Percentiles rank a stretch among this genome's conserved stretches.
Evolutionary conservation across 2,888 invertebrate species (phyloP).

Genomic region (Gymnoscelis rufifasciata): DNA sequence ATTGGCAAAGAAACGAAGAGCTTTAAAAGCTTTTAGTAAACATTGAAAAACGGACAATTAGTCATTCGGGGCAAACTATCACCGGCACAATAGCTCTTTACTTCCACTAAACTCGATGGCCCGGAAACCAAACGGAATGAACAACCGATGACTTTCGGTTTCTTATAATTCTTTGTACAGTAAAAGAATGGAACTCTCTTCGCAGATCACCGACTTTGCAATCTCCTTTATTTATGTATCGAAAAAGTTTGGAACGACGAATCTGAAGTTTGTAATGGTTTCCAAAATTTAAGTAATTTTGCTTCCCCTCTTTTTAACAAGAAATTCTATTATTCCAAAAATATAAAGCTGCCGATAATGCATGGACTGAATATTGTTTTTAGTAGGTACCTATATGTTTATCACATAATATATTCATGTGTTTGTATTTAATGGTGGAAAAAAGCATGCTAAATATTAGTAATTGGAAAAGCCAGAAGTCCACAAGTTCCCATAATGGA

Average conservation of each 20-base stretch:
- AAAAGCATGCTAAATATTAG: too few relatives aligned
- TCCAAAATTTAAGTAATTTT: not conserved
- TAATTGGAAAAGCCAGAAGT: too few relatives aligned
- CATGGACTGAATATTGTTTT: too few relatives aligned
- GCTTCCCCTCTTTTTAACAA: not conserved
- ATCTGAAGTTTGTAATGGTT: not conserved
- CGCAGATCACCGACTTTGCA: slow-evolving; percentile 16
- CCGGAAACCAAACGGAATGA: slow-evolving; percentile 67
- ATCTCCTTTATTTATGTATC: slow-evolving; percentile 20
- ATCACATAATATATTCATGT: too few relatives aligned
- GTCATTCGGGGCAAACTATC: slow-evolving; percentile 46
- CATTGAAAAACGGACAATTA: slow-evolving; percentile 44
- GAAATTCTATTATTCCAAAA: not conserved
- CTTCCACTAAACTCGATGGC: slow-evolving; percentile 60
- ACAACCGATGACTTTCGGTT: slow-evolving; percentile 70
- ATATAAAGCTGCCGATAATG: too few relatives aligned
- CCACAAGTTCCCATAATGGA: too few relatives aligned
- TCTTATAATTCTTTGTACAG: slow-evolving; percentile 62
- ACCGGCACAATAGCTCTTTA: slow-evolving; percentile 46
- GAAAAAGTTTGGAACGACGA: slow-evolving; percentile 9
- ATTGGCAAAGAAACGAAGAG: slow-evolving; percentile 1
- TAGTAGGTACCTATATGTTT: too few relatives aligned
- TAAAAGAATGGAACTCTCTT: slow-evolving; percentile 47
- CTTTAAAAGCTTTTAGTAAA: slow-evolving; percentile 12
- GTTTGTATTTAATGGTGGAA: too few relatives aligned